These are phyloP conservation scores for Drosophila cardini DNA, from an alignment of 1,140 invertebrate species.

Conservation along the genomic window DNA sequence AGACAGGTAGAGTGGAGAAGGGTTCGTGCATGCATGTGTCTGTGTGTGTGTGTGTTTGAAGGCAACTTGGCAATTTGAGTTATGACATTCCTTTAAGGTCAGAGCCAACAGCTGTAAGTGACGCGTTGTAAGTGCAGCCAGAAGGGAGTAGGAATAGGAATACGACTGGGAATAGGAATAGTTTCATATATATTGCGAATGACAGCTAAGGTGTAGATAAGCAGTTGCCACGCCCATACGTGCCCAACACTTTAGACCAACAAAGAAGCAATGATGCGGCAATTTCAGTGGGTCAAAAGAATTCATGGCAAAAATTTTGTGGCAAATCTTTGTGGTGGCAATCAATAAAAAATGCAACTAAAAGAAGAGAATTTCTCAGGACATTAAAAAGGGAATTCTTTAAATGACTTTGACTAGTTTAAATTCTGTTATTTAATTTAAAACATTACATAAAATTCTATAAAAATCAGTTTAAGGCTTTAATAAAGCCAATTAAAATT, in stretches of 20 bases:
- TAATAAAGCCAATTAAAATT: neutral
- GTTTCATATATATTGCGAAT: conserved; percentile 63
- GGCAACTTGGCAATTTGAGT: conserved; percentile 55
- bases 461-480: too few relatives aligned
- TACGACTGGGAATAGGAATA: neutral
- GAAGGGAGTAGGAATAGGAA: conserved; percentile 2
- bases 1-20: conserved; percentile 1
- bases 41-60: neutral
- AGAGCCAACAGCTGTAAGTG: conserved; percentile 61
- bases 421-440: too few relatives aligned
- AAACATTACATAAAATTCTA: too few relatives aligned
- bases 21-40: neutral
- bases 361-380: neutral
- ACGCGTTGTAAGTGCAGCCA: conserved; percentile 33
- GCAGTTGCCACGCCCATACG: conserved; percentile 39
- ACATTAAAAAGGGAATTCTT: too few relatives aligned
- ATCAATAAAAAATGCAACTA: conserved; percentile 7
- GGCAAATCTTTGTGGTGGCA: conserved; percentile 6
- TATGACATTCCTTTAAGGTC: conserved; percentile 73
- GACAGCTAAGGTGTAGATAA: conserved; percentile 61
- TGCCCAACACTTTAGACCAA: conserved; percentile 3
- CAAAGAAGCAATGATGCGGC: conserved; percentile 59
- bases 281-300: conserved; percentile 58
- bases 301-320: neutral
- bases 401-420: too few relatives aligned